A percentile compares a stretch with the other conserved stretches of the same genome.
Evolutionary conservation across 2,113 vertebrate genomes (phyloP).

Genomic region (Brachionichthys hirsutus): DNA sequence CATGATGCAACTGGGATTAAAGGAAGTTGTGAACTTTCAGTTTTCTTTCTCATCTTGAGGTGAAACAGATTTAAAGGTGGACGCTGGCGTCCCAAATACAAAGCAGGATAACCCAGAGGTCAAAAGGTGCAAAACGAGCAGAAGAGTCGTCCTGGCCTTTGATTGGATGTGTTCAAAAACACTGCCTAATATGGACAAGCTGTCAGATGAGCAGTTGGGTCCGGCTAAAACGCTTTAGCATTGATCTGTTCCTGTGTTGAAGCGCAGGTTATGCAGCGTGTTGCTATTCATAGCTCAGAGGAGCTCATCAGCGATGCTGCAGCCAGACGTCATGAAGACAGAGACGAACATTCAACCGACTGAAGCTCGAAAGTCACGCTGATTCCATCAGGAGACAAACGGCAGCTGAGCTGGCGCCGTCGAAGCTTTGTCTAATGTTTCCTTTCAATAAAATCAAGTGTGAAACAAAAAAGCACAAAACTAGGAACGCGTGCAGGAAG

Average conservation of each 20-base stretch:
- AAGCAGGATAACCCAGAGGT: conserved; percentile 2
- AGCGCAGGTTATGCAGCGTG: conserved; percentile 15
- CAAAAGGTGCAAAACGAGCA: conserved; percentile 7
- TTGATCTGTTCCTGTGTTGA: conserved; percentile 42
- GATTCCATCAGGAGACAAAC: too few relatives aligned
- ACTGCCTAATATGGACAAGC: conserved; percentile 17
- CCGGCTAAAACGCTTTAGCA: conserved; percentile 33
- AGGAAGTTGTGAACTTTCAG: background rate
- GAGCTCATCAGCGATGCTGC: conserved; percentile 17
- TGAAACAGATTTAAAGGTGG: background rate
- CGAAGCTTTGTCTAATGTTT: too few relatives aligned
- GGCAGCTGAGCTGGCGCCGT: too few relatives aligned
- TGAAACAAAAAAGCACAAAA: too few relatives aligned
- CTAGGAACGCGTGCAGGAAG: too few relatives aligned
- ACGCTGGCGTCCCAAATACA: conserved; percentile 1
- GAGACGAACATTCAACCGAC: too few relatives aligned
- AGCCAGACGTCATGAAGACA: too few relatives aligned
- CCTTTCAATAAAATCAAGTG: too few relatives aligned
- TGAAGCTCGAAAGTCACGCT: too few relatives aligned
- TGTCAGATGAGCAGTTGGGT: conserved; percentile 27
- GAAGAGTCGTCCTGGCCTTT: conserved; percentile 3
- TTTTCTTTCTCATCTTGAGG: background rate
- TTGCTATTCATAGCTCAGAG: conserved; percentile 28
- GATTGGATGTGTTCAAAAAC: conserved; percentile 25
- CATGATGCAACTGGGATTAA: background rate